Evolutionary conservation across 2,888 invertebrate genomes (phyloP).

Genomic region (Aphodius granarius): DNA sequence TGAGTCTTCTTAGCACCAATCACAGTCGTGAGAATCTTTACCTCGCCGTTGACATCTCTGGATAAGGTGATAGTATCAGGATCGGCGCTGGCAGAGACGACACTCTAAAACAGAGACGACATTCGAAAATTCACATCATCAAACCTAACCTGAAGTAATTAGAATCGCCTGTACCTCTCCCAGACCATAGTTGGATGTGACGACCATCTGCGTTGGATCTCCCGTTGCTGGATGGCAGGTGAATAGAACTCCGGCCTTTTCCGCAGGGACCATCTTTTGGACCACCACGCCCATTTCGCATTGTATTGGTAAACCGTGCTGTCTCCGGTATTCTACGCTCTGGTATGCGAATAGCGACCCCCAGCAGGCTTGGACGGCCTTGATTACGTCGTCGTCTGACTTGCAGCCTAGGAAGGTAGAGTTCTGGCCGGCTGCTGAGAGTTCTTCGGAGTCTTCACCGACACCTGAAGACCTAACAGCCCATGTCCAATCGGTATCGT

Average conservation of each 20-base stretch:
- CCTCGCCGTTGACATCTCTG: conserved; percentile 54
- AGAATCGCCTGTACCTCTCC: conserved; percentile 71
- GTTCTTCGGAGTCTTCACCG: conserved; percentile 77
- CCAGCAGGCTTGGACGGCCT: conserved; percentile 75
- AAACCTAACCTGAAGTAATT: background rate
- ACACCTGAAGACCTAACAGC: conserved; percentile 73
- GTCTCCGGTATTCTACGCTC: conserved; percentile 78
- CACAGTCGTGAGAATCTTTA: conserved; percentile 55
- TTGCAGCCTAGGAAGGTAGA: conserved; percentile 73
- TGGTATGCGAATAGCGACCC: conserved; percentile 77
- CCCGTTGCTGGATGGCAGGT: conserved; percentile 76
- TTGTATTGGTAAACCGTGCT: conserved; percentile 70
- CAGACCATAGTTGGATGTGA: conserved; percentile 81
- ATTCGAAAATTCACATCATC: conserved; percentile 5
- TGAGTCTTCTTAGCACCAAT: conserved; percentile 61
- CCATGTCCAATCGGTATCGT: conserved; percentile 54
- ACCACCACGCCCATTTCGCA: conserved; percentile 79
- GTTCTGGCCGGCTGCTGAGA: conserved; percentile 85
- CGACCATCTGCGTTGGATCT: conserved; percentile 66
- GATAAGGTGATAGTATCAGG: conserved; percentile 72
- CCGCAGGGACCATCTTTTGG: conserved; percentile 73
- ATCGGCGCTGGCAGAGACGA: conserved; percentile 77
- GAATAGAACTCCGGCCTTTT: conserved; percentile 79
- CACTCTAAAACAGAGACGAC: conserved; percentile 60
- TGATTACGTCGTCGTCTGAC: conserved; percentile 57